Evolutionary conservation across 2,113 vertebrate genomes (phyloP).

Genomic region (Ptychochromis oligacanthus): DNA sequence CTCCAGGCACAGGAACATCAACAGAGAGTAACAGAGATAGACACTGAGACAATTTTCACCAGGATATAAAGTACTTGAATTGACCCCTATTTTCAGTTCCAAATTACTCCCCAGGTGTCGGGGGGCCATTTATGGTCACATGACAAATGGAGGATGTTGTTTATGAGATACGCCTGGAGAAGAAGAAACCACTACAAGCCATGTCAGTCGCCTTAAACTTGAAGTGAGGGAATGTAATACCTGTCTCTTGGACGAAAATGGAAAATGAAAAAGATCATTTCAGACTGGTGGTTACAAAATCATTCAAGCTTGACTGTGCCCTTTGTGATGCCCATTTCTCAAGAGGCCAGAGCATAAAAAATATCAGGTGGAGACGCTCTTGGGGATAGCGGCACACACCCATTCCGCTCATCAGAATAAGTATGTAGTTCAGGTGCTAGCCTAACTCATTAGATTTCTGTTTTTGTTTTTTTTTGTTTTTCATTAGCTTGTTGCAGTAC

Average conservation of each 20-base stretch:
- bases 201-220: conserved; percentile 12
- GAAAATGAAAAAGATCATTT: conserved; percentile 40
- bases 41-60: conserved; percentile 15
- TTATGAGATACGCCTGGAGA: background rate
- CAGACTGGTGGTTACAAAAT: conserved; percentile 38
- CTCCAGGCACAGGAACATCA: conserved; percentile 13
- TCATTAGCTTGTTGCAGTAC: too few relatives aligned
- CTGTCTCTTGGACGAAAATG: conserved; percentile 24
- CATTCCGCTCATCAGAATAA: background rate
- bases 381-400: background rate
- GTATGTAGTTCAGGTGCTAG: background rate
- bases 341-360: conserved; percentile 22
- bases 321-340: conserved; percentile 47
- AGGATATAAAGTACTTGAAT: conserved; percentile 21
- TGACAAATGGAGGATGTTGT: conserved; percentile 41
- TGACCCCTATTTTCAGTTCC: conserved; percentile 14
- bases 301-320: conserved; percentile 39
- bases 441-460: background rate
- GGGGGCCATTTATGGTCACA: conserved; percentile 24
- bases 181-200: background rate
- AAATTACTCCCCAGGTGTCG: conserved; percentile 25
- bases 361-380: background rate
- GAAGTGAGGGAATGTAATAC: conserved; percentile 19
- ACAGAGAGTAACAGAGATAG: conserved; percentile 9
- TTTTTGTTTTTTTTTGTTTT: too few relatives aligned